Conservation (phyloP, 2,113 vertebrate species). For the Stegastes partitus region DNA sequence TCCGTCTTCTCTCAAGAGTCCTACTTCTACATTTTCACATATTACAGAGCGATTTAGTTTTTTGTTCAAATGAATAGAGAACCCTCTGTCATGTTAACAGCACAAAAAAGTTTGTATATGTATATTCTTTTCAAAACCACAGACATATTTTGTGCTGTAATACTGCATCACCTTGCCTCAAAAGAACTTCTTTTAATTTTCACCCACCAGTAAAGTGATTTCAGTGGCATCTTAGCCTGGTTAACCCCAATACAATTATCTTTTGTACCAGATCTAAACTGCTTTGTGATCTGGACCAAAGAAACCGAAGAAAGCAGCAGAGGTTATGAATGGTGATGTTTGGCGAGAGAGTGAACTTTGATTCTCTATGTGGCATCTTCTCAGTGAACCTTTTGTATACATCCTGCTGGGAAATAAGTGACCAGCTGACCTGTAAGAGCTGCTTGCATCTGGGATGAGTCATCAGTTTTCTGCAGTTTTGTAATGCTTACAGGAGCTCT, state of each 20-base stretch:
- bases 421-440: neutral
- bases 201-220: no score
- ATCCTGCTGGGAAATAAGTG: constrained; percentile 20
- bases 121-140: no score
- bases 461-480: constrained; percentile 8
- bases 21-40: no score
- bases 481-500: neutral
- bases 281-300: neutral
- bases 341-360: constrained; percentile 1
- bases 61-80: no score
- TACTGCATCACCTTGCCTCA: no score
- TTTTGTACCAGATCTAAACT: neutral
- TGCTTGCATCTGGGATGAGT: constrained; percentile 17
- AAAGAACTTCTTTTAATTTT: no score
- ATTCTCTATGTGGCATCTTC: neutral
- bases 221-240: no score
- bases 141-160: no score
- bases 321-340: constrained; percentile 1
- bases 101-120: no score
- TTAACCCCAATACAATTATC: neutral
- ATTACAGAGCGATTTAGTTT: no score
- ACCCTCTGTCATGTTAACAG: no score
- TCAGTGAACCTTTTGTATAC: constrained; percentile 30
- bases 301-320: neutral
- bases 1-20: no score